Evolutionary conservation across 2,888 invertebrate species (phyloP).

Genomic region (Pharmacophagus antenor): DNA sequence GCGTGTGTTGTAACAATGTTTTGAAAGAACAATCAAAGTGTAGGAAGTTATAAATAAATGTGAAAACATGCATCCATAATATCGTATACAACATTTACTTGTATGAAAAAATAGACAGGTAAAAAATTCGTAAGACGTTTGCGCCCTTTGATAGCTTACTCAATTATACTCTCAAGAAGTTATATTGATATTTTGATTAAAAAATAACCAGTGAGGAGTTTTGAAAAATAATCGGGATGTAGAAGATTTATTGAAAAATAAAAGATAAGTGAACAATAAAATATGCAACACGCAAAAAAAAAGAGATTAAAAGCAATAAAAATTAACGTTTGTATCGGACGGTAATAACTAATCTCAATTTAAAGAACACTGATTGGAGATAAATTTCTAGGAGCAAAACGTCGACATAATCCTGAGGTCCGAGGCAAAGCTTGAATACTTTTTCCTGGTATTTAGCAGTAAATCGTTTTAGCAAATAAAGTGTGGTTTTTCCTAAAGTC

Average conservation of each 20-base stretch:
- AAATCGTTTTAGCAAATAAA: constrained; percentile 48
- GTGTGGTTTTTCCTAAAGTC: constrained; percentile 58
- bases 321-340: not conserved
- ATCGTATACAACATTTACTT: constrained; percentile 3
- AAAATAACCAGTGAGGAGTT: no score
- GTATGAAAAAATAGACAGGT: not conserved
- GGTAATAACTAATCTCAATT: constrained; percentile 29
- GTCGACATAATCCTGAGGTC: constrained; percentile 59
- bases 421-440: constrained; percentile 48
- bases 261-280: not conserved
- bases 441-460: constrained; percentile 66
- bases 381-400: constrained; percentile 42
- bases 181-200: no score
- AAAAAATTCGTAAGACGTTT: not conserved
- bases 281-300: no score
- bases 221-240: no score
- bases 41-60: not conserved
- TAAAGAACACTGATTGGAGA: constrained; percentile 33
- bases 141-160: not conserved
- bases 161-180: no score
- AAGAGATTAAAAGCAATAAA: constrained; percentile 12
- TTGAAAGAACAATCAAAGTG: constrained; percentile 8
- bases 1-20: constrained; percentile 4
- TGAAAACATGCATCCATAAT: not conserved
- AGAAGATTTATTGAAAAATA: not conserved